Percentiles rank a stretch among this genome's conserved stretches.
Evolutionary conservation across 2,797 vertebrate species (phyloP).

Genomic region (Scleropages formosus): DNA sequence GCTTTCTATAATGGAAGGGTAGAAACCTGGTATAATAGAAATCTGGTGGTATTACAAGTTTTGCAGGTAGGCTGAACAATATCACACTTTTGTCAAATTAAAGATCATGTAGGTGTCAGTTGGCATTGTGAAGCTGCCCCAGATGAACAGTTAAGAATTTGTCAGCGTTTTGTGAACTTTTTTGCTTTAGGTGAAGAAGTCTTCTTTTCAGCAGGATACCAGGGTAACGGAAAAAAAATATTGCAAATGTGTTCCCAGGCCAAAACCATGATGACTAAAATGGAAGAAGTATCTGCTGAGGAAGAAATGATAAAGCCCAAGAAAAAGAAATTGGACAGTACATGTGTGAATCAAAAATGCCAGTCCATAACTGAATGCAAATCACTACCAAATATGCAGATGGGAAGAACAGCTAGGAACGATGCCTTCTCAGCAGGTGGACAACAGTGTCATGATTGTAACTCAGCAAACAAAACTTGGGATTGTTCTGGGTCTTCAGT

Average conservation of each 20-base stretch:
- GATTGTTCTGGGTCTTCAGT: neutral
- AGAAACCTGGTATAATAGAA: too few species aligned
- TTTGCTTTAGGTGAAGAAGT: slow-evolving; percentile 55
- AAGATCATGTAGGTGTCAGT: too few species aligned
- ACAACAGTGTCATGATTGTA: slow-evolving; percentile 19
- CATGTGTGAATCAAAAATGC: neutral
- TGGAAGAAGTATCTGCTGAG: slow-evolving; percentile 53
- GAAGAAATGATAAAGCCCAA: slow-evolving; percentile 3
- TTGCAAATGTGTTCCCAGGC: slow-evolving; percentile 59
- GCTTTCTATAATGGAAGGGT: too few species aligned
- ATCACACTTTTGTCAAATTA: neutral
- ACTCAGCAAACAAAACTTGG: neutral
- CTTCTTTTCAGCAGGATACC: slow-evolving; percentile 63
- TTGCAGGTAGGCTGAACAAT: too few species aligned
- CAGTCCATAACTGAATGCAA: neutral
- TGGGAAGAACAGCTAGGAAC: slow-evolving; percentile 12
- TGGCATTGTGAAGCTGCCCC: too few species aligned
- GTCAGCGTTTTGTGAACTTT: too few species aligned
- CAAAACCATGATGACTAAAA: slow-evolving; percentile 51
- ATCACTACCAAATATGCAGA: slow-evolving; percentile 30
- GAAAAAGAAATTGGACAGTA: neutral
- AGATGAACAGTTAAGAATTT: too few species aligned
- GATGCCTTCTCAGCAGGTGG: slow-evolving; percentile 22
- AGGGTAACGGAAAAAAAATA: slow-evolving; percentile 48
- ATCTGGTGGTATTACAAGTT: too few species aligned